Percentiles rank a stretch among this genome's conserved stretches.
Evolutionary conservation across 92 coral and sea anemone genomes (phyloP).

Genomic region (Palythoa grandis): DNA sequence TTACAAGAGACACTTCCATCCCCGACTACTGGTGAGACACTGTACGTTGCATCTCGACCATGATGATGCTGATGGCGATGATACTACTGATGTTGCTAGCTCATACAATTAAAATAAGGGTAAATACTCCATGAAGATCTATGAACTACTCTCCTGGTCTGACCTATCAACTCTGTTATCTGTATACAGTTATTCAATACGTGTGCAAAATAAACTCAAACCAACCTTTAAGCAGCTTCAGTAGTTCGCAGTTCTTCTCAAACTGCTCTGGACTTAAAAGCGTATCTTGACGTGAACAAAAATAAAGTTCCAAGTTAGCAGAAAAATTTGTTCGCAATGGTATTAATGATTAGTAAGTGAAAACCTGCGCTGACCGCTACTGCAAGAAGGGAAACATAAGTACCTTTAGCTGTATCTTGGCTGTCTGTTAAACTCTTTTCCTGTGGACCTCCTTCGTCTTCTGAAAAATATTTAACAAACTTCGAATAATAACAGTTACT

Average conservation of each 20-base stretch:
- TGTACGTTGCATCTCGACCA: no score
- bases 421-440: background rate
- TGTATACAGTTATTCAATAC: background rate
- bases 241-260: conserved; percentile 11
- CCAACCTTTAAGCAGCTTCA: conserved; percentile 35
- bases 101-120: no score
- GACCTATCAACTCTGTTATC: no score
- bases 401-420: conserved; percentile 3
- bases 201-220: background rate
- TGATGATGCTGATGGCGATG: no score
- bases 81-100: no score
- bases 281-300: background rate
- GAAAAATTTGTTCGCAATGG: no score
- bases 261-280: conserved; percentile 28
- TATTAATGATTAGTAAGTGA: no score
- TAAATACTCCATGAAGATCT: no score
- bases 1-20: background rate
- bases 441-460: background rate
- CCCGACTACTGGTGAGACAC: no score
- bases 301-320: background rate
- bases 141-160: no score
- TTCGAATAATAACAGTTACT: background rate
- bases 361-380: no score
- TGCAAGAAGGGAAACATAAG: background rate
- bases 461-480: background rate